A percentile compares a stretch with the other conserved stretches of the same genome.
Evolutionary conservation across 37 sponge, comb jelly and placozoan genomes (phyloP).

Genomic region (Ianthella basta): DNA sequence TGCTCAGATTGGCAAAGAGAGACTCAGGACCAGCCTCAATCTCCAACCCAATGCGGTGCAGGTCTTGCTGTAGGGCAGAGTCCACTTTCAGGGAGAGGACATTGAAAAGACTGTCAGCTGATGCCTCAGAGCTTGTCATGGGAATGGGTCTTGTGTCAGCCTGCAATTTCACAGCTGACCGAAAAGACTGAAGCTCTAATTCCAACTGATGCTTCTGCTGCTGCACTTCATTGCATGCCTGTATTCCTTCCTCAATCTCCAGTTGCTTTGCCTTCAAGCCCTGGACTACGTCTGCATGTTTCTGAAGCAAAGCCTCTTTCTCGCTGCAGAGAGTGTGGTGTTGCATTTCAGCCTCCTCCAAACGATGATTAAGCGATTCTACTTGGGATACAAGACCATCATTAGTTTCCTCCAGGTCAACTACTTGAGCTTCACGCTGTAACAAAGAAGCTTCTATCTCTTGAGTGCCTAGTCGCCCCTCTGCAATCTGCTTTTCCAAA

Average conservation of each 20-base stretch:
- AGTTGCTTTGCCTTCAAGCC: constrained; percentile 22
- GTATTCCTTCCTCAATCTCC: constrained; percentile 14
- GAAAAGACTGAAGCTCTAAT: neutral
- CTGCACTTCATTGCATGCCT: constrained; percentile 7
- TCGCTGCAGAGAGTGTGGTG: neutral
- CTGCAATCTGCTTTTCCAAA: constrained; percentile 21
- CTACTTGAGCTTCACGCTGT: neutral
- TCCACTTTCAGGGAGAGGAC: constrained; percentile 42
- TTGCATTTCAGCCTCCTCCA: constrained; percentile 26
- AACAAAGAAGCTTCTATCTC: constrained; percentile 11
- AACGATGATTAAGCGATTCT: constrained; percentile 38
- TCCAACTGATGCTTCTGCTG: constrained; percentile 22
- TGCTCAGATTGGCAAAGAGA: constrained; percentile 31
- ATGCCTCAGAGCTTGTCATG: constrained; percentile 22
- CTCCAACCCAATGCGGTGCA: neutral
- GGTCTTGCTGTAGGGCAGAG: neutral
- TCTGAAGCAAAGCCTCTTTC: neutral
- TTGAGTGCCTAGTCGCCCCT: neutral
- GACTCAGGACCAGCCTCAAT: constrained; percentile 14
- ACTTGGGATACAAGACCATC: constrained; percentile 59
- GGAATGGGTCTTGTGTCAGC: neutral
- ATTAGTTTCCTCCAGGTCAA: constrained; percentile 27
- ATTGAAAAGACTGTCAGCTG: constrained; percentile 33
- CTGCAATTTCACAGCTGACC: neutral
- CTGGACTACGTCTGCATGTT: constrained; percentile 16